These are phyloP conservation scores for Zaprionus gabonicus DNA, from an alignment of 1,140 invertebrate genomes.

Conservation along the genomic window DNA sequence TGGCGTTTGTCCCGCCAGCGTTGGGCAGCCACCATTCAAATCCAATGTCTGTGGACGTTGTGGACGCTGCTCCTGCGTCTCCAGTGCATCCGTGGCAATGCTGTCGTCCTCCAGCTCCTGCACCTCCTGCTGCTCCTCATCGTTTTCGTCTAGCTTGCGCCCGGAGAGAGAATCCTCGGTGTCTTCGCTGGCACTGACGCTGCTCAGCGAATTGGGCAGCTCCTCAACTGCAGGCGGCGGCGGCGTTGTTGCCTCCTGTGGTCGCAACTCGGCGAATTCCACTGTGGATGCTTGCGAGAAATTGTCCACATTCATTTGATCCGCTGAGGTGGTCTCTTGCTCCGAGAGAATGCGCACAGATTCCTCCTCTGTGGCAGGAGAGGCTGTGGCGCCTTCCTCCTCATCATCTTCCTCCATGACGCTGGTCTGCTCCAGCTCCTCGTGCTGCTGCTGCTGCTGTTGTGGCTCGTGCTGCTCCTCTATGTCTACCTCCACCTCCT, in stretches of 20 bases:
- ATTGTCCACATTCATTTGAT: slow-evolving; percentile 78
- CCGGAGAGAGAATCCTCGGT: slow-evolving; percentile 67
- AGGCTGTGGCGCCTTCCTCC: slow-evolving; percentile 21
- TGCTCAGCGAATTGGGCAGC: slow-evolving; percentile 61
- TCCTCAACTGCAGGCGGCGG: slow-evolving; percentile 42
- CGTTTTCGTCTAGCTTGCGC: slow-evolving; percentile 55
- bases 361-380: slow-evolving; percentile 64
- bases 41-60: slow-evolving; percentile 81
- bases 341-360: slow-evolving; percentile 72
- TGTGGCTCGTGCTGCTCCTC: slow-evolving; percentile 29
- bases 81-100: slow-evolving; percentile 44
- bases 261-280: slow-evolving; percentile 74
- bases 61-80: slow-evolving; percentile 59
- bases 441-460: slow-evolving; percentile 13
- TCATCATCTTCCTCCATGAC: slow-evolving; percentile 26
- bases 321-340: slow-evolving; percentile 60
- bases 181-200: slow-evolving; percentile 59
- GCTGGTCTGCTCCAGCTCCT: neutral
- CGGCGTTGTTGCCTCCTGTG: slow-evolving; percentile 29
- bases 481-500: slow-evolving; percentile 80
- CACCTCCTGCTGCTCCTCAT: slow-evolving; percentile 9
- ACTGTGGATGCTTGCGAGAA: slow-evolving; percentile 83
- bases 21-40: slow-evolving; percentile 58
- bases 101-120: slow-evolving; percentile 35
- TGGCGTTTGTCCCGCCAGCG: slow-evolving; percentile 64